Conservation (phyloP, 2,113 vertebrate genomes). For the Chelonoidis abingdonii region DNA sequence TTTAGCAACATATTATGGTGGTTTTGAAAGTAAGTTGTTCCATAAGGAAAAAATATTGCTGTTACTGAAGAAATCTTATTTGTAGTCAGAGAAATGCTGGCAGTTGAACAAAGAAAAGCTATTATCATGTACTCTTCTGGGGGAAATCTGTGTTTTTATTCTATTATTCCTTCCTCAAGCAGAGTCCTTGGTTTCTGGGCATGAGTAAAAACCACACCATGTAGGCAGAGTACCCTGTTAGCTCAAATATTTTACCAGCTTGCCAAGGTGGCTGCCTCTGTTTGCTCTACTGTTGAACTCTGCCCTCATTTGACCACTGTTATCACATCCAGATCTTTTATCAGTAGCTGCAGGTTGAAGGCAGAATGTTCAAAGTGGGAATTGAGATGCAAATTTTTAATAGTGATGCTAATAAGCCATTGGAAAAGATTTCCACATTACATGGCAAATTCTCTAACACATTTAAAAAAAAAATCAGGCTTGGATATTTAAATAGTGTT, state of each 20-base stretch:
- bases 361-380: background rate
- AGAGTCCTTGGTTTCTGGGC: background rate
- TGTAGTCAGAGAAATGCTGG: background rate
- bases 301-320: background rate
- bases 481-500: background rate
- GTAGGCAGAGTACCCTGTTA: background rate
- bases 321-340: background rate
- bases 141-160: background rate
- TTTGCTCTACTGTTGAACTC: background rate
- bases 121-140: background rate
- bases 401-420: background rate
- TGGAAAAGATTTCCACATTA: background rate
- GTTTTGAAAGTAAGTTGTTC: background rate
- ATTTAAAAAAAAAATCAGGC: no score
- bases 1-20: background rate
- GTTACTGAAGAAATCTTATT: background rate
- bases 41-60: background rate
- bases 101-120: background rate
- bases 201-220: background rate
- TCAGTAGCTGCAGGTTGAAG: background rate
- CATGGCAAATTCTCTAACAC: background rate
- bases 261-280: background rate
- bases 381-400: background rate
- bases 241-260: background rate
- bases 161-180: background rate